phyloP scores from a whole-genome alignment of 2,113 vertebrate species.

The Pseudonaja textilis region DNA sequence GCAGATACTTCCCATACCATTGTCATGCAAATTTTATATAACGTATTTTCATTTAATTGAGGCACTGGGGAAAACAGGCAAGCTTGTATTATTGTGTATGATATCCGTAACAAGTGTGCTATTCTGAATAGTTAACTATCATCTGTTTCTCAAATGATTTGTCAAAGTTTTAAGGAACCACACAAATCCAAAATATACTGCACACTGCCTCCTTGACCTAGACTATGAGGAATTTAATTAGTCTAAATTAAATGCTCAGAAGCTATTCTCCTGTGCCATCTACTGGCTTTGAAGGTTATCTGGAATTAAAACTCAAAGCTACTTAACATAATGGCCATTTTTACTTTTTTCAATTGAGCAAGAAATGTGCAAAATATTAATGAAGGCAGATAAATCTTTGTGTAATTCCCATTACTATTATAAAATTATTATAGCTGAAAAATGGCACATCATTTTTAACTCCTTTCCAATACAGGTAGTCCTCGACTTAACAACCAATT shows the following conservation, averaged over 20 bases:
- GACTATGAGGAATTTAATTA: neutral
- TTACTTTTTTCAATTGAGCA: neutral
- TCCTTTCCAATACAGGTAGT: neutral
- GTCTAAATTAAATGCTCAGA: neutral
- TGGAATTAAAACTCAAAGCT: neutral
- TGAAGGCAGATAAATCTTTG: neutral
- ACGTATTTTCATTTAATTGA: neutral
- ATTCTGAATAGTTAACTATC: neutral
- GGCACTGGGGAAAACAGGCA: neutral
- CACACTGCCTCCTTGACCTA: neutral
- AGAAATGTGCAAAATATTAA: neutral
- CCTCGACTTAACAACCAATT: neutral
- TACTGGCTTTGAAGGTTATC: conserved; percentile 37
- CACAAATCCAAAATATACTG: neutral
- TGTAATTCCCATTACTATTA: neutral
- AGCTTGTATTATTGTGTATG: neutral
- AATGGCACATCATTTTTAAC: neutral
- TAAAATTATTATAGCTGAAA: neutral
- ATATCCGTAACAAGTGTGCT: neutral
- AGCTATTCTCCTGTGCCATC: conserved; percentile 46
- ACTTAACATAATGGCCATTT: neutral
- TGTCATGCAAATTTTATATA: neutral
- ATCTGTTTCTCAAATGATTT: neutral
- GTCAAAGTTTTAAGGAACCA: neutral
- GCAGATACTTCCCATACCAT: neutral